Evolutionary conservation across 2,113 vertebrate species (phyloP).

Genomic region (Pelodiscus sinensis): DNA sequence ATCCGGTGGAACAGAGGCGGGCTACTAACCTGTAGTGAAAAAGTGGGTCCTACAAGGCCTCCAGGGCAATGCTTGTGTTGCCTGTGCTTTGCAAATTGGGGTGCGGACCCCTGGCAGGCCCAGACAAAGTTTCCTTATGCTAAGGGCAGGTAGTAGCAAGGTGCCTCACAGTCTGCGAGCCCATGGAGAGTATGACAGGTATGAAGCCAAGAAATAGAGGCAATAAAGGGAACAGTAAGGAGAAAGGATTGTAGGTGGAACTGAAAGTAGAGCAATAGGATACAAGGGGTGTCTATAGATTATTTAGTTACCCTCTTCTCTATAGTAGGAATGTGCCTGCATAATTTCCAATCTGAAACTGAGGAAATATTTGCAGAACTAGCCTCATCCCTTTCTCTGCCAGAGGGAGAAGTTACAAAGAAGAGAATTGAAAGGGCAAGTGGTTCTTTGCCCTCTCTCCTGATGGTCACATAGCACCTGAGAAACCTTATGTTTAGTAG

Average conservation of each 20-base stretch:
- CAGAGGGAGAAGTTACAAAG: neutral
- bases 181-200: neutral
- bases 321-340: neutral
- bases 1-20: neutral
- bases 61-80: neutral
- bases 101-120: neutral
- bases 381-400: neutral
- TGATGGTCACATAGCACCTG: neutral
- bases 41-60: too few relatives aligned
- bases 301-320: neutral
- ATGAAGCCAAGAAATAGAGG: neutral
- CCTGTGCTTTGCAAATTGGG: neutral
- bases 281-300: neutral
- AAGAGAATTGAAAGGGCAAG: neutral
- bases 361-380: neutral
- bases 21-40: neutral
- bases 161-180: neutral
- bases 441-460: neutral
- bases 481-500: neutral
- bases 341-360: neutral
- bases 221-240: neutral
- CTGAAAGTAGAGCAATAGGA: neutral
- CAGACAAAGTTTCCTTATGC: neutral
- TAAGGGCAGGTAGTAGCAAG: neutral
- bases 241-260: neutral